Base-by-base conservation (phyloP, 2,888 invertebrate species). In the Lysandra coridon region DNA sequence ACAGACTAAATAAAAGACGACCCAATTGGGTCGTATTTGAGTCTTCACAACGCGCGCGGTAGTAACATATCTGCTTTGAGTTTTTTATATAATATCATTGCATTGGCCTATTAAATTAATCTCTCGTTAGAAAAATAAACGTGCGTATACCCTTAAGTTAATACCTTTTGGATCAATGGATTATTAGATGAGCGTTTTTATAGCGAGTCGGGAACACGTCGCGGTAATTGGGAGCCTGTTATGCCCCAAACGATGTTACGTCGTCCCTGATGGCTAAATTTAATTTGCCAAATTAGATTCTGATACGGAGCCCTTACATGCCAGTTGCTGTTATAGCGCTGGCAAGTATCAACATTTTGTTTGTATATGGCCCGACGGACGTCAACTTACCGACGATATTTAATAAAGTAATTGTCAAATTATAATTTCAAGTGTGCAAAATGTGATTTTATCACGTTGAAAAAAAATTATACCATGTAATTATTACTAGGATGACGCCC, bases 201-300 rank as follows among this genome's bases (percentile, higher is more conserved):
- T 76, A 57, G 53, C 76, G 53, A 33, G 33, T 53, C 53, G 33
- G 17, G 17, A 76, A 53, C 76, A 76, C 53, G 76, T 57, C 30
- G 6, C 33, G 2, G 76, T 76, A 76, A 76, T 76, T 76, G 76
- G 53, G 17, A 76, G 33, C 53, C 33, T 53, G 76, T 57, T 76
- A 76, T 53, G 76, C 33, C 33, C 76, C 76, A 33, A 53, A 76
- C 49, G 53, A 49, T 53, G 53, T 76, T 76, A 76, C 75, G 44
- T 44, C 49, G 75, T 53, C 53, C 14, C 49, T 76, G 53, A 76
- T 76, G 76, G 57, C 33, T 57, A 57, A 76, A 76, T 76, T 76
- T 76, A 76, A 76, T 76, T 76, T 76, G n/a, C 49, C 76, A 76
- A 76, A 76, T 76, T 76, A 76, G 76, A 76, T 76, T 76, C 33